phyloP scores from a whole-genome alignment of 1,140 invertebrate species.

The Monomorium pharaonis region DNA sequence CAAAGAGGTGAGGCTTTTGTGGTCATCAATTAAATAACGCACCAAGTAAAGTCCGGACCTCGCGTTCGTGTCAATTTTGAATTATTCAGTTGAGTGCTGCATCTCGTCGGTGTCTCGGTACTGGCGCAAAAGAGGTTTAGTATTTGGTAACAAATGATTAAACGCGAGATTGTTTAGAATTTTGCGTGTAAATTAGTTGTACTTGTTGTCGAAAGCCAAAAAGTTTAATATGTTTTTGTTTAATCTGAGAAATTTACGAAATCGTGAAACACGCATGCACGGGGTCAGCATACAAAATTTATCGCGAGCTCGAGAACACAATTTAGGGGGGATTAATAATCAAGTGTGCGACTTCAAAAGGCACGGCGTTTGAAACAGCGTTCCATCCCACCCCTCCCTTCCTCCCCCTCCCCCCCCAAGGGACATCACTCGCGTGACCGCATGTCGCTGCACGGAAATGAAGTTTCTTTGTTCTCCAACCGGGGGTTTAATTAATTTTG shows the following conservation, averaged over 20 bases:
- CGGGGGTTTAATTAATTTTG: conserved; percentile 37
- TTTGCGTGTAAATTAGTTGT: background rate
- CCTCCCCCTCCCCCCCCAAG: background rate
- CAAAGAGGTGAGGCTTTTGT: conserved; percentile 56
- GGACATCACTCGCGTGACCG: conserved; percentile 11
- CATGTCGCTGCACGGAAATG: conserved; percentile 27
- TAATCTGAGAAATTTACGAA: background rate
- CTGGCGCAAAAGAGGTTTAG: background rate
- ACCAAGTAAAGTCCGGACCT: background rate
- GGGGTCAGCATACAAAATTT: background rate
- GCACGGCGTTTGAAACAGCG: conserved; percentile 40
- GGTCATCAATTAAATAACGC: conserved; percentile 10
- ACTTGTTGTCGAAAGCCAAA: background rate
- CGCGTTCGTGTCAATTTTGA: background rate
- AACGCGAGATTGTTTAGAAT: background rate
- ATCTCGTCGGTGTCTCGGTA: background rate
- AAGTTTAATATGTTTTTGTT: background rate
- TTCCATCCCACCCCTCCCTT: background rate
- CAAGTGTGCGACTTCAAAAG: conserved; percentile 47
- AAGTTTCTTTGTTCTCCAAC: conserved; percentile 35
- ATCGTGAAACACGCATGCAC: background rate
- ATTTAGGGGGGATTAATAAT: conserved; percentile 47
- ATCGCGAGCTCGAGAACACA: conserved; percentile 34
- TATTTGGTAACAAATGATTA: too few relatives aligned
- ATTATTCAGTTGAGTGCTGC: background rate